A percentile compares a stretch with the other conserved stretches of the same genome.
These are phyloP conservation scores for Trachelipus rathkii DNA, from an alignment of 1,140 invertebrate species.

Conservation along the genomic window DNA sequence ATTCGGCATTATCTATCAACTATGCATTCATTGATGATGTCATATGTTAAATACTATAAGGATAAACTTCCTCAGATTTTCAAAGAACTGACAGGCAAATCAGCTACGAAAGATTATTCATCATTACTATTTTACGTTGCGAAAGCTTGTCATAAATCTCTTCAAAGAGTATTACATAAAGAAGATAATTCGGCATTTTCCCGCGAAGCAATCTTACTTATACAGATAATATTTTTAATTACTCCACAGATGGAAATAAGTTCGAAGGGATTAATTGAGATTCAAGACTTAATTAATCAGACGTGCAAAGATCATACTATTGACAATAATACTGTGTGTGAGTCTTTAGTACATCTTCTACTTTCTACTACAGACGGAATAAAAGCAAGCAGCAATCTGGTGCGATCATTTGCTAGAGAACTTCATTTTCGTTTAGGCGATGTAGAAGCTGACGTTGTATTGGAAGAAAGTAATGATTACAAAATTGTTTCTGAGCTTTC, in stretches of 20 bases:
- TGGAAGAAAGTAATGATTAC: constrained; percentile 49
- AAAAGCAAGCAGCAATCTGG: constrained; percentile 47
- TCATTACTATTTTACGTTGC: constrained; percentile 25
- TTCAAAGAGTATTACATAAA: constrained; percentile 30
- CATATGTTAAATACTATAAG: constrained; percentile 31
- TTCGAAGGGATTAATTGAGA: constrained; percentile 28
- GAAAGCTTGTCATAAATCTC: constrained; percentile 37
- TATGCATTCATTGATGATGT: constrained; percentile 28
- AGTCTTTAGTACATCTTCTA: constrained; percentile 48
- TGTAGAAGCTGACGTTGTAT: constrained; percentile 49
- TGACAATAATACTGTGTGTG: constrained; percentile 50
- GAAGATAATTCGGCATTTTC: constrained; percentile 22
- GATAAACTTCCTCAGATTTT: constrained; percentile 37
- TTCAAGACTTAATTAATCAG: constrained; percentile 33
- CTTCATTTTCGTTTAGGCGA: constrained; percentile 53
- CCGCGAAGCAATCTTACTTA: constrained; percentile 31
- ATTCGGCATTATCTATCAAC: constrained; percentile 28
- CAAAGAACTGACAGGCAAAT: constrained; percentile 37
- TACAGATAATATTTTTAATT: constrained; percentile 32
- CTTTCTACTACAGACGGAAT: constrained; percentile 49
- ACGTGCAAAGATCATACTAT: constrained; percentile 36
- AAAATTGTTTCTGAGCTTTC: constrained; percentile 47
- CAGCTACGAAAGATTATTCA: constrained; percentile 21
- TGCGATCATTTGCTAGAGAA: constrained; percentile 51
- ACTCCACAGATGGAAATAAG: constrained; percentile 30